phyloP scores from a whole-genome alignment of 2,797 vertebrate genomes.

The Numenius phaeopus region DNA sequence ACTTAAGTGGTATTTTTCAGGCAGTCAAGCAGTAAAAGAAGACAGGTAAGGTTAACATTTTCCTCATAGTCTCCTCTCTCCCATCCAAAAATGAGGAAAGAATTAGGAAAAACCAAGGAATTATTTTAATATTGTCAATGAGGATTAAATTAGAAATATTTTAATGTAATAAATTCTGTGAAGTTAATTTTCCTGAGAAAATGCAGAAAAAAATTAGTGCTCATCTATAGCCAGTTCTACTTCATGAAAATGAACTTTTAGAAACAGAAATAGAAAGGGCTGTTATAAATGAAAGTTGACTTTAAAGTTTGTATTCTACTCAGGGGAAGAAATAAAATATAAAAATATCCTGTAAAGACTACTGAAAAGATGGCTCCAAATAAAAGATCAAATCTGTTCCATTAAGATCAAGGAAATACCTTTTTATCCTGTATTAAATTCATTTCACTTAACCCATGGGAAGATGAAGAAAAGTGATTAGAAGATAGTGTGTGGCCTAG shows the following conservation, averaged over 20 bases:
- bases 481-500: background rate
- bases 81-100: background rate
- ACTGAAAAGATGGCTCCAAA: background rate
- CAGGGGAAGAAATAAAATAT: background rate
- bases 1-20: background rate
- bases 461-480: background rate
- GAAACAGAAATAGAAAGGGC: background rate
- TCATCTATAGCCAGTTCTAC: background rate
- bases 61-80: accelerated
- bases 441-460: background rate
- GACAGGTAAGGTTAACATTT: background rate
- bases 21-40: background rate
- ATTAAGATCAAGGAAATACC: background rate
- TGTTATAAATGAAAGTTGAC: background rate
- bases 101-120: background rate
- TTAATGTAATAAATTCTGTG: background rate
- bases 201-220: background rate
- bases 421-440: background rate
- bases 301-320: background rate
- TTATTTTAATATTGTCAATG: background rate
- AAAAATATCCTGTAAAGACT: background rate
- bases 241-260: background rate
- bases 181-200: background rate
- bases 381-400: background rate
- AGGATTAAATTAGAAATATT: background rate